A percentile compares a stretch with the other conserved stretches of the same genome.
These are phyloP conservation scores for Megaceryle maxima DNA, from an alignment of 2,113 vertebrate species.

Conservation along the genomic window DNA sequence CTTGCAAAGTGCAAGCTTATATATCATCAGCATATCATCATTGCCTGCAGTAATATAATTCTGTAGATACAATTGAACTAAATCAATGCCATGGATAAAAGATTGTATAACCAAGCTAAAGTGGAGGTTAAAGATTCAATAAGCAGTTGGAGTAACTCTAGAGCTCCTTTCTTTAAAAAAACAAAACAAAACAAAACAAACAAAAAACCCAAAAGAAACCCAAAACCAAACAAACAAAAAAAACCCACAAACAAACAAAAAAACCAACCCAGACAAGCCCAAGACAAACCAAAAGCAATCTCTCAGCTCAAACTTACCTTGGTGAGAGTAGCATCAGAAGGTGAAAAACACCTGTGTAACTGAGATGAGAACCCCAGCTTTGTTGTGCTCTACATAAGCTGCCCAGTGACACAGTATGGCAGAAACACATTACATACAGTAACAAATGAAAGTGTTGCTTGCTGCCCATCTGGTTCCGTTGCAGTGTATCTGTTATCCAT, in stretches of 20 bases:
- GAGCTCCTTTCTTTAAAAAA: background rate
- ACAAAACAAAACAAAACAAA: background rate
- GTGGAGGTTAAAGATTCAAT: background rate
- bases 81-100: background rate
- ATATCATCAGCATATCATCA: background rate
- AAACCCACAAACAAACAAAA: too few relatives aligned
- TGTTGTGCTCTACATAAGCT: background rate
- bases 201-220: background rate
- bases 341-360: background rate
- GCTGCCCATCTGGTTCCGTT: background rate
- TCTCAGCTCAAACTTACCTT: background rate
- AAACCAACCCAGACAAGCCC: background rate
- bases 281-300: background rate
- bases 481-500: background rate
- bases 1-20: background rate
- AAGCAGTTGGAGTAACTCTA: background rate
- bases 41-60: background rate
- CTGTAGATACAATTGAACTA: background rate
- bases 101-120: background rate
- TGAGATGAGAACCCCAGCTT: background rate
- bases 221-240: background rate
- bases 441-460: background rate
- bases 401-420: background rate
- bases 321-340: background rate
- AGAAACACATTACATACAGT: background rate